Evolutionary conservation across 2,797 vertebrate genomes (phyloP), one percentile per base, ranked within the genome.

Genomic region (Scomberomorus guttatus): DNA sequence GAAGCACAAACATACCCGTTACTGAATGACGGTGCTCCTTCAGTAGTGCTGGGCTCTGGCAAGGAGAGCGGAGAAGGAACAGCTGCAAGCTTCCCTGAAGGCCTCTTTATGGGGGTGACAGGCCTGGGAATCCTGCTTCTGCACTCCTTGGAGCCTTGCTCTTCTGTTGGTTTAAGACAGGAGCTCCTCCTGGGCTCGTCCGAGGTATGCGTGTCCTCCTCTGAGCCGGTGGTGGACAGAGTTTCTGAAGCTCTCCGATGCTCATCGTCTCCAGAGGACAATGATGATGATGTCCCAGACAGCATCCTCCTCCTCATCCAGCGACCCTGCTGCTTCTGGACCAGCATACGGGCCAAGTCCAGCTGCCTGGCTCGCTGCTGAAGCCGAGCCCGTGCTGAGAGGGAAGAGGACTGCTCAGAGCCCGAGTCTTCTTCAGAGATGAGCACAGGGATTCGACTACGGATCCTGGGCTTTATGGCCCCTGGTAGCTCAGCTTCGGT

Each of bases 381-480:
- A 72, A 97, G 94, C 74, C 94, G 94, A 70, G 96, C 96, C 75
- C 95, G 96, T 82, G 95, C 95, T 0, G 96, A 97, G 74, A 95
- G 83, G 0, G 96, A 96, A 34, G 95, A 95, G 0, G 97, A 97
- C 73, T 94, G 94, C 44, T 99, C 97, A 0, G 96, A 96, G 34
- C 97, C 96, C 0, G 96, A 96, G 77, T 97, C 96, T 77, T 98
- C 98, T 83, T 98, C 98, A 0, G 97, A 97, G 63, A 98, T 87
- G 67, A 98, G 93, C 15, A 99, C 80, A 1, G 98, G 98, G 75
- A 99, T 99, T 13, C 97, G 95, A 84, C 98, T 99, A 61, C 94
- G 95, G 18, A 95, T 94, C 48, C 90, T 94, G 72, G 93, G 83
- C 63, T 83, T 88, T 4, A 80, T 17, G 22, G 64, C 4, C 1